phyloP scores from a whole-genome alignment of 2,888 invertebrate species.

The Drosophila limbata region DNA sequence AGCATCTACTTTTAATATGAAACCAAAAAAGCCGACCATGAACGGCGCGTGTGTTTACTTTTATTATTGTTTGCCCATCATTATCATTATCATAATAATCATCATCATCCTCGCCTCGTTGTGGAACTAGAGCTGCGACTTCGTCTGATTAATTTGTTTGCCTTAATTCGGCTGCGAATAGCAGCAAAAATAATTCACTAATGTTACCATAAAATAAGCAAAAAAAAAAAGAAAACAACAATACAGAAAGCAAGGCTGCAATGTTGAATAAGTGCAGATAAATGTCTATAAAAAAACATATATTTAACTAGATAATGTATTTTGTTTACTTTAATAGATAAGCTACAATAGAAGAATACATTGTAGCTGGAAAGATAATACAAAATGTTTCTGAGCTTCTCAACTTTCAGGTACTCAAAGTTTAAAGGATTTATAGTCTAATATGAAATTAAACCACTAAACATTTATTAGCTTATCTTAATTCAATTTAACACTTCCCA shows the following conservation, averaged over 20 bases:
- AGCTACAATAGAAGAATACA: too few species aligned
- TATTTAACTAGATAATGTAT: background rate
- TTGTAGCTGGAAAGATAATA: too few species aligned
- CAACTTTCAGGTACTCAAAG: too few species aligned
- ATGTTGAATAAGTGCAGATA: too few species aligned
- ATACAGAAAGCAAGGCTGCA: background rate
- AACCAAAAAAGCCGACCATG: conserved; percentile 47
- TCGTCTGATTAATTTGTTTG: conserved; percentile 57
- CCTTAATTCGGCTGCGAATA: conserved; percentile 46
- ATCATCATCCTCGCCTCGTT: conserved; percentile 6
- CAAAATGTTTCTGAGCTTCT: too few species aligned
- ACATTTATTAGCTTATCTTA: background rate
- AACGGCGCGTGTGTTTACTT: conserved; percentile 62
- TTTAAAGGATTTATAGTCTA: too few species aligned
- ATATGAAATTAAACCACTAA: background rate
- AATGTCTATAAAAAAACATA: background rate
- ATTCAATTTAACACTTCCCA: background rate
- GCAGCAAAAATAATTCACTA: conserved; percentile 66
- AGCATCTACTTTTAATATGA: conserved; percentile 9
- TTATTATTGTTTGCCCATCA: conserved; percentile 55
- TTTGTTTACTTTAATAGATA: background rate
- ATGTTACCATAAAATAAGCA: conserved; percentile 60
- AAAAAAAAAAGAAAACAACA: conserved; percentile 42
- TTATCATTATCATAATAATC: conserved; percentile 20
- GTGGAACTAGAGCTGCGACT: conserved; percentile 9